These are phyloP conservation scores for Turdus rufiventris DNA, from an alignment of 2,113 vertebrate genomes.

Conservation along the genomic window DNA sequence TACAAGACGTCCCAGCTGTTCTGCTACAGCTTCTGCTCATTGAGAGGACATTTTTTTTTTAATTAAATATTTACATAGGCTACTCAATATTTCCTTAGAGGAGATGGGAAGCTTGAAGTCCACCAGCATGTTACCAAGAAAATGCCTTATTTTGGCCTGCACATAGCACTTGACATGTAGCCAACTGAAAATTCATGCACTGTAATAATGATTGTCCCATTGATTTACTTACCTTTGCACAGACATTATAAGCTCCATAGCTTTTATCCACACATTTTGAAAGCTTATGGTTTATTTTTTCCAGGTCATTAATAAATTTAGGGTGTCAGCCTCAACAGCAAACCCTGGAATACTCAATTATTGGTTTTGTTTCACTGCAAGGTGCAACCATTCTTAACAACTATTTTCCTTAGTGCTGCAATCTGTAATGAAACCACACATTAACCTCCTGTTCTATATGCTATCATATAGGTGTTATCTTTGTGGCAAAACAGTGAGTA, in stretches of 20 bases:
- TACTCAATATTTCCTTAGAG: neutral
- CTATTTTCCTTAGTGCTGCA: neutral
- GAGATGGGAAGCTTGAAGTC: neutral
- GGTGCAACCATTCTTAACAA: neutral
- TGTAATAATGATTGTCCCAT: neutral
- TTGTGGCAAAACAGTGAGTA: neutral
- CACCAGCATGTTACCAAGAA: neutral
- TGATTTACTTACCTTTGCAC: neutral
- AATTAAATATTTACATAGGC: neutral
- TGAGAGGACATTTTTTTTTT: neutral
- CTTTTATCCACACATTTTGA: constrained; percentile 22
- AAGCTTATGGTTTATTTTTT: constrained; percentile 16
- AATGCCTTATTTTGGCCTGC: neutral
- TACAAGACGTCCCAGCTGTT: neutral
- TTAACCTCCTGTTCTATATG: neutral
- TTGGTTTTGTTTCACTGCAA: neutral
- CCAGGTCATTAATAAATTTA: neutral
- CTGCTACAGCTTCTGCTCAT: neutral
- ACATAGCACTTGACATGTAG: neutral
- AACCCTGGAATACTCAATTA: neutral
- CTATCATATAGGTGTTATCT: neutral
- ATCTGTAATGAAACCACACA: neutral
- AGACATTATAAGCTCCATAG: neutral
- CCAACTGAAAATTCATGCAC: neutral
- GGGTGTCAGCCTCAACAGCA: neutral